Base-by-base conservation (phyloP, 2,113 vertebrate species). In the Channa argus region DNA sequence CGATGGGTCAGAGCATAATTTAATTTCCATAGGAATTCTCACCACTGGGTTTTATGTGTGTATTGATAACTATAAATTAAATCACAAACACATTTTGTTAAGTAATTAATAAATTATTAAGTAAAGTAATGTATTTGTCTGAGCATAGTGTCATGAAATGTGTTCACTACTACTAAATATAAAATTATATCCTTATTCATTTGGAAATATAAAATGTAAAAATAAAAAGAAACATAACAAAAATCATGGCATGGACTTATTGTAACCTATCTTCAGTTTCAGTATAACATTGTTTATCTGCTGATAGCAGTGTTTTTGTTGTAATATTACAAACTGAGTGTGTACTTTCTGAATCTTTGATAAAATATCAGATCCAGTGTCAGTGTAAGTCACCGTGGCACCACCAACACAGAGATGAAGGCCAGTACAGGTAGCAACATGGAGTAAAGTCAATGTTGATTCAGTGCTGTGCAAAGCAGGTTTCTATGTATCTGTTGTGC, bases 311-410 rank as follows among this genome's bases (percentile, higher is more conserved):
- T 24, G 24, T 24, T 24, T 24, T 24, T 24, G 24, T 24, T 24
- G 24, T 1, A 24, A 24, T 24, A 24, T 24, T 24, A 1, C 24
- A 24, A 24, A 24, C 24, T 24, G 24, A 24, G 24, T 24, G 24
- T 24, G 24, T 24, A 24, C 24, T 24, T 24, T 24, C 24, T 24
- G 24, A 24, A 24, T 24, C 24, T 24, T 24, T 24, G 24, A 24
- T 24, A 24, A 24, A 24, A 24, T 24, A 24, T 58, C 45, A 56
- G 15, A 52, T 74, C 10, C 9, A 39, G 5, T 59, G 66, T 80
- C 60, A 71, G 74, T 56, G 52, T 15, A 44, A 64, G 51, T 47
- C 2, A 37, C n/a, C 8, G 38, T 65, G 12, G 34, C 47, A 41
- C n/a, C 53, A 58, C 38, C 10, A 37, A 63, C 36, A 46, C 33